Evolutionary conservation across 2,888 invertebrate species (phyloP), one percentile per base, ranked within the genome.

Genomic region (Eupithecia inturbata): DNA sequence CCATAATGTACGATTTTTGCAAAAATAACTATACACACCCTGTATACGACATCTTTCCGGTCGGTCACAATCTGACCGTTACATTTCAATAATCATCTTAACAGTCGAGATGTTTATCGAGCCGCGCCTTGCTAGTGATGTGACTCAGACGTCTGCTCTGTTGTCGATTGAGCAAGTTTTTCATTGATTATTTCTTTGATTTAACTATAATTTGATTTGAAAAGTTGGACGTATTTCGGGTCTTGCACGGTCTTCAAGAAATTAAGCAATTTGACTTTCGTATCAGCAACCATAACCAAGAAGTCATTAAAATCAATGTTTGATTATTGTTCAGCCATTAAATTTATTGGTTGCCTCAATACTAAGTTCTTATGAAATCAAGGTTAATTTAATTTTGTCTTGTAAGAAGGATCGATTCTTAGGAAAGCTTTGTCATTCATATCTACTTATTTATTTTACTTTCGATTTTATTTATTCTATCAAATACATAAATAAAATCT

Each of bases 31-130:
- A 26, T 14, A 10, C 57, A 57, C 92, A 90, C 0, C 79, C 88
- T 88, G 84, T 93, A 87, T 73, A 71, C 73, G 57, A 75, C 81
- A 85, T 89, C 88, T 92, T 92, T 93, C 92, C 92, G 91, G 91
- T 90, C 90, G 93, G 91, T 89, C 94, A 93, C 93, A 94, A 92
- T 94, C 91, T 94, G 94, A 93, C 94, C 94, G 94, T 94, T 94
- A 94, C 94, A 94, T 90, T 94, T 94, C 94, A 94, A 94, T 94
- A 94, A 94, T 94, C 94, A 92, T 93, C 94, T 94, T 94, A 94
- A 92, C 91, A 92, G 91, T 86, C 85, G 83, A 90, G 94, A 93
- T 93, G 89, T 86, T 90, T 94, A 94, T 94, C 94, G 85, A 80
- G 85, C 90, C 93, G 91, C 94, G 88, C 94, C 94, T 79, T 68